Base-by-base conservation (phyloP, 2,797 vertebrate species). In the Acanthornis magna region DNA sequence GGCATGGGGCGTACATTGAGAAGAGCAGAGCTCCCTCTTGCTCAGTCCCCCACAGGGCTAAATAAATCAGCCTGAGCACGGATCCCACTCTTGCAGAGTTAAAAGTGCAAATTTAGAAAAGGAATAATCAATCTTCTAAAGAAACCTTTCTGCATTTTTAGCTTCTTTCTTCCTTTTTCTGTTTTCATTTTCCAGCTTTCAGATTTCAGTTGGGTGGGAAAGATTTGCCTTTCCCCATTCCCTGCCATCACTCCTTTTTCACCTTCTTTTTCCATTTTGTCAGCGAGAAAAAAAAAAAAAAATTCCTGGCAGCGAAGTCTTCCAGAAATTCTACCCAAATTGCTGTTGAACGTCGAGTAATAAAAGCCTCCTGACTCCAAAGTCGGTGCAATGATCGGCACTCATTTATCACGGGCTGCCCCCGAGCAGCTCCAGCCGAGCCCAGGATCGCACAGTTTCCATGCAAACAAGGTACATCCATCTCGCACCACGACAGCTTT, bases 311-410 rank as follows among this genome's bases (percentile, higher is more conserved):
- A 70, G 70, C 16, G 50, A 75, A 90, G 25, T 58, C 73, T 93
- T 88, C 32, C 80, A 91, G 80, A 91, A 93, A 92, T 89, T 82
- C 66, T 54, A 34, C 78, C 89, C 70, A 54, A 93, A 94, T 86
- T 78, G 87, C 76, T 75, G 89, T 53, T 84, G 85, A 89, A 78
- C 34, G 34, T 32, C 13, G 62, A 82, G 76, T 76, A 96, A 95
- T 79, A 85, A 93, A 90, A 48, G 34, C 48, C 62, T 70, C 89
- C 85, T 11, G 82, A 26, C 30, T 93, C 70, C 9, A 74, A 54
- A 84, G 85, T 25, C 63, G 68, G 68, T 0, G 14, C 91, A 45
- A 19, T 50, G 82, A 88, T 91, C 89, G 84, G 89, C 3, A 3
- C 55, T 88, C 82, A 62, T 96, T 93, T 40, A 82, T 93, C 94